These are phyloP conservation scores for Burhinus bistriatus DNA, from an alignment of 2,113 vertebrate species.

Conservation along the genomic window DNA sequence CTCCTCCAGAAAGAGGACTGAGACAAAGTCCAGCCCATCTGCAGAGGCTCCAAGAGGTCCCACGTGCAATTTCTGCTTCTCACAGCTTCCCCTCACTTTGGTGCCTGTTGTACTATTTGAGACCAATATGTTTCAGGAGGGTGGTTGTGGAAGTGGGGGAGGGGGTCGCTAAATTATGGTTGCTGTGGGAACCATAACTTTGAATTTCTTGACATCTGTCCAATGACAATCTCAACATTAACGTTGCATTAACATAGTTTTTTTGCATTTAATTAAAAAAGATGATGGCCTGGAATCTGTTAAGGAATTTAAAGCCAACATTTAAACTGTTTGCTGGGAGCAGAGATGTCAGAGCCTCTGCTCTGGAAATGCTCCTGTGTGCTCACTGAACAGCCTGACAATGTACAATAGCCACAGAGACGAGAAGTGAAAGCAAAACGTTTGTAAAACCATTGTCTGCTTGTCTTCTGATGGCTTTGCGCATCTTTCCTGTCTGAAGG, in stretches of 20 bases:
- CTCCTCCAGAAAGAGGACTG: background rate
- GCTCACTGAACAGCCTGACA: background rate
- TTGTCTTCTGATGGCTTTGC: background rate
- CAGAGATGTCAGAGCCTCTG: slow-evolving; percentile 66
- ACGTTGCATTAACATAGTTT: slow-evolving; percentile 72
- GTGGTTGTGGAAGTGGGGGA: slow-evolving; percentile 41
- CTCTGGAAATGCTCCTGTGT: slow-evolving; percentile 20
- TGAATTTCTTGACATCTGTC: slow-evolving; percentile 74
- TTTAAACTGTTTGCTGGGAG: slow-evolving; percentile 67
- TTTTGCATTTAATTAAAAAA: slow-evolving; percentile 76
- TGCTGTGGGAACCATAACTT: slow-evolving; percentile 76
- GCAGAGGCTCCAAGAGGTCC: background rate
- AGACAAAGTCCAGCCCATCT: background rate
- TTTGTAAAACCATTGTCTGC: background rate
- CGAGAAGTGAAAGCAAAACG: background rate
- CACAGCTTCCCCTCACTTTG: background rate
- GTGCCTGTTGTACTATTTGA: slow-evolving; percentile 30
- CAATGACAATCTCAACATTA: slow-evolving; percentile 76
- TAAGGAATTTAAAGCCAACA: slow-evolving; percentile 75
- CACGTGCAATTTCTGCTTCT: accelerated
- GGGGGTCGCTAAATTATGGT: slow-evolving; percentile 62
- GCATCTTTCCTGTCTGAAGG: background rate
- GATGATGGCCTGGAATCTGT: slow-evolving; percentile 75
- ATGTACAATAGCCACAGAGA: slow-evolving; percentile 19
- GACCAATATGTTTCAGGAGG: slow-evolving; percentile 43